These are phyloP conservation scores for Tetramorium parvispinum DNA, from an alignment of 1,140 invertebrate genomes.

Conservation along the genomic window DNA sequence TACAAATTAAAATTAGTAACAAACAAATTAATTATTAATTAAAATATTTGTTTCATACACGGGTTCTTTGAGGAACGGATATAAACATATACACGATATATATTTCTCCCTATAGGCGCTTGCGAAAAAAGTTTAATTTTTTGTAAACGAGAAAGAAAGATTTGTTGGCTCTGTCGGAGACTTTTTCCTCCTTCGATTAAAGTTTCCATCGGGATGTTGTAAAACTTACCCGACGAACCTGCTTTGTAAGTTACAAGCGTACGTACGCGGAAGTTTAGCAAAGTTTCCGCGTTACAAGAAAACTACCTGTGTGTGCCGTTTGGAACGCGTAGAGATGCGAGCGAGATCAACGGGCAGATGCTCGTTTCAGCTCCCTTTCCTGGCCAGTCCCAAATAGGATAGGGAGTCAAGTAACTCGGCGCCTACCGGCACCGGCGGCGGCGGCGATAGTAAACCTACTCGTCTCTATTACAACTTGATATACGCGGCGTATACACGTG, in stretches of 20 bases:
- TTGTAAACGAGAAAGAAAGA: neutral
- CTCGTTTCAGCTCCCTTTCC: constrained; percentile 40
- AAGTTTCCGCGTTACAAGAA: constrained; percentile 36
- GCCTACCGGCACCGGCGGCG: constrained; percentile 22
- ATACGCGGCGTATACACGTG: constrained; percentile 8
- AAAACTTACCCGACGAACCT: neutral
- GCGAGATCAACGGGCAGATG: constrained; percentile 42
- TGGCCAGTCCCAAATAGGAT: constrained; percentile 33
- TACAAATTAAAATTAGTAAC: neutral
- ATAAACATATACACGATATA: neutral
- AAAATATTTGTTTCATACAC: neutral
- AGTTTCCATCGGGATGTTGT: neutral
- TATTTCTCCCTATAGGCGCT: neutral
- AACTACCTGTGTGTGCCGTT: constrained; percentile 27
- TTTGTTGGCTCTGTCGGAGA: neutral
- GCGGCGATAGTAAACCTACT: constrained; percentile 42
- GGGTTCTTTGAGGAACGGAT: neutral
- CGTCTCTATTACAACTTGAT: constrained; percentile 60
- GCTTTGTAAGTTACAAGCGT: constrained; percentile 1
- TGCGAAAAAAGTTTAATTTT: neutral
- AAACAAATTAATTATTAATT: neutral
- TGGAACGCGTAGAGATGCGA: constrained; percentile 15
- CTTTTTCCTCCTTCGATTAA: constrained; percentile 1
- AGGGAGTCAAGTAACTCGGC: constrained; percentile 44
- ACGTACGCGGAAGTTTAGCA: constrained; percentile 28